Base-by-base conservation (phyloP, 2,888 invertebrate genomes). In the Digitonthophagus gazella region DNA sequence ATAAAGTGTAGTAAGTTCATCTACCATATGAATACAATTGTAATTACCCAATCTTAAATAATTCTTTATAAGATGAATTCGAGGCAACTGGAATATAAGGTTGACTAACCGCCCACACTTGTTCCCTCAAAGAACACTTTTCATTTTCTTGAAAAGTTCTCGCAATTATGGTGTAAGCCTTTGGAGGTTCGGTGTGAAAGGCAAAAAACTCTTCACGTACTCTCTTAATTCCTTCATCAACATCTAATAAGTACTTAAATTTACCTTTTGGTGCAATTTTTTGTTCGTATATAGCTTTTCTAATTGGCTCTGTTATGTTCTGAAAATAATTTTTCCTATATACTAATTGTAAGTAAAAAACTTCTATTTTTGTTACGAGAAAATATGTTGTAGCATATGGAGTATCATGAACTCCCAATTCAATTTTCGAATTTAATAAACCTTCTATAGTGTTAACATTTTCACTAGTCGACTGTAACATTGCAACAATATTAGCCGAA, bases 101-200 rank as follows among this genome's bases (percentile, higher is more conserved):
- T 57, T 86, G 84, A 0, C 84, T 83, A 66, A 85, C 82, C 72
- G 86, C 86, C 28, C 86, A 83, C 74, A 84, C 86, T 71, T 84
- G 85, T 77, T 90, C 90, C 68, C 87, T 86, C 15, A 92, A 80
- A 0, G 88, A 88, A 77, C 92, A 92, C 78, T 91, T 92, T 79
- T 91, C 89, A 6, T 86, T 86, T 78, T 91, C 91, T 15, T 84
- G 82, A 76, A 89, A 92, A 67, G 87, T 88, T 78, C 89, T 88
- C 15, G 87, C 86, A 0, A 91, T 86, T 20, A 90, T 82, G 77
- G 90, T 88, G 78, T 91, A 91, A 0, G 88, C 88, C 0, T 87
- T 85, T 0, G 89, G 87, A 0, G 86, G 83, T 79, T 91, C 91
- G 79, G 88, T 88, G 77, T 91, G 89, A 74, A 91, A 90, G 0